A percentile compares a stretch with the other conserved stretches of the same genome.
Evolutionary conservation across 2,888 invertebrate genomes (phyloP).

Genomic region (Calameuta filiformis): DNA sequence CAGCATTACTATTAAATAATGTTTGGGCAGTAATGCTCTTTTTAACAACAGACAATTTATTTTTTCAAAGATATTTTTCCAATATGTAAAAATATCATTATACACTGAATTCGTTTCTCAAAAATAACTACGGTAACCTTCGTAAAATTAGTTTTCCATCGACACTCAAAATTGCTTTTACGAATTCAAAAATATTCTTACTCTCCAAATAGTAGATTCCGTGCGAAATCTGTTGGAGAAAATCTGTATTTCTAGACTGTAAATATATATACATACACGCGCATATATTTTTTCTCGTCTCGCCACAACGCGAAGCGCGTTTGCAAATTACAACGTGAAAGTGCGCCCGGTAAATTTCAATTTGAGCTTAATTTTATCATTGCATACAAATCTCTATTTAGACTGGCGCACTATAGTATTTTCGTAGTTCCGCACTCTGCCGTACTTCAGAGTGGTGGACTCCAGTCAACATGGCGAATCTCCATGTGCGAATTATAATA

Average conservation of each 20-base stretch:
- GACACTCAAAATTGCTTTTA: no score
- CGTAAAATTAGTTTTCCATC: neutral
- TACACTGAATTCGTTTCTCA: neutral
- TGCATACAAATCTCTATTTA: conserved; percentile 39
- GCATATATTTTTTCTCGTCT: neutral
- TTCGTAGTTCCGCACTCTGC: neutral
- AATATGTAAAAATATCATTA: neutral
- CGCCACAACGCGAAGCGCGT: neutral
- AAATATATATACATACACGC: neutral
- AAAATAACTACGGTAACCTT: neutral
- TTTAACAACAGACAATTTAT: no score
- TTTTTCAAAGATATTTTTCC: no score
- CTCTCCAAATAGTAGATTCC: no score
- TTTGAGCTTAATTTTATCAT: conserved; percentile 36
- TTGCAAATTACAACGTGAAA: conserved; percentile 4
- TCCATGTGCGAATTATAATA: neutral
- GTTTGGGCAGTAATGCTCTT: no score
- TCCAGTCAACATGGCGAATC: neutral
- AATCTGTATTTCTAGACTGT: neutral
- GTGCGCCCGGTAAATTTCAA: conserved; percentile 35
- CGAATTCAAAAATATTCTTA: no score
- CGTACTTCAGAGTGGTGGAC: neutral
- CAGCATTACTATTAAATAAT: no score
- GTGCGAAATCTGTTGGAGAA: neutral
- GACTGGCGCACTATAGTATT: neutral